Base-by-base conservation (phyloP, 2,888 invertebrate species). In the Tenthredo livida region DNA sequence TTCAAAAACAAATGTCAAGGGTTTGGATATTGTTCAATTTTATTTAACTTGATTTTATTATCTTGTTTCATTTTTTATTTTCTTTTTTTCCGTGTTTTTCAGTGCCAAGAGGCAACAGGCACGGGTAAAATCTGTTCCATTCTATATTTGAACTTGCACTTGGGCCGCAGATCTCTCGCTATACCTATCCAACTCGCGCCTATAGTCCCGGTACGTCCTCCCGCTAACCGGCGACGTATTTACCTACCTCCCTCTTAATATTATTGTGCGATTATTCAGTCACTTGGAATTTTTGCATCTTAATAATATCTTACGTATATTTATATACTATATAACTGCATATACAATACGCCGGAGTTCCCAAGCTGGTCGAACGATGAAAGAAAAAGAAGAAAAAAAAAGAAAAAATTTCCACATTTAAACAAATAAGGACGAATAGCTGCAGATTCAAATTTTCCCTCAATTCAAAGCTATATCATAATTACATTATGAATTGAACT, bases 81-180 rank as follows among this genome's bases (percentile, higher is more conserved):
- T 25, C 29, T 65, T 21, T 33, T 21, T 80, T 67, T 33, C 65
- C 82, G 7, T 83, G 54, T 83, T 83, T 67, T 83, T 67, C 82
- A 65, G 82, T 83, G 82, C 82, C 82, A 83, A 83, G 65, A 67
- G 67, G 82, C 82, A 67, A 83, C 67, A 83, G 82, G 67, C 82
- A 47, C 82, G 80, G 67, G 67, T 29, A 67, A 83, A 83, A 83
- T 83, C 82, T 83, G 82, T 83, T 85, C 78, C 84, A 58, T 67
- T 77, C 86, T 85, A 85, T 86, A 85, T 86, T 82, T 86, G 84
- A 84, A 85, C 85, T 86, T 85, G 85, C 85, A 85, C 84, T 85
- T 85, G 86, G 86, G 86, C 47, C 85, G 70, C 58, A 61, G 70
- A 83, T 58, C 72, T 54, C 67, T 82, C 75, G 78, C 73, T 50